Conservation (phyloP, 2,113 vertebrate species). For the Nothocercus nigrocapillus region DNA sequence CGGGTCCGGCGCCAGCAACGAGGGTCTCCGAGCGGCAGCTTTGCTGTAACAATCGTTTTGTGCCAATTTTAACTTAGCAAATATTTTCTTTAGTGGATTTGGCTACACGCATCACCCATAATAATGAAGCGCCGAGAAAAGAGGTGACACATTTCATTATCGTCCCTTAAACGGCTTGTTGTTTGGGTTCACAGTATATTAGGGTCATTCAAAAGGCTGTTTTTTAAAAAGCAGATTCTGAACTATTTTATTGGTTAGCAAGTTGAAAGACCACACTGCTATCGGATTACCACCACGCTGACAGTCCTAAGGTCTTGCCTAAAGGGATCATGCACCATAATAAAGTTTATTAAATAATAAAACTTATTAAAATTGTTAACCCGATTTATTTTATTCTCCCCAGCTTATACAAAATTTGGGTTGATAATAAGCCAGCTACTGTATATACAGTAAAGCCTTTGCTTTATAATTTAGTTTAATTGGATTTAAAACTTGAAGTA, state of each 20-base stretch:
- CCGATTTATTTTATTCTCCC: slow-evolving; percentile 99
- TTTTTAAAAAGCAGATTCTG: slow-evolving; percentile 46
- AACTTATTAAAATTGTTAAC: slow-evolving; percentile 99
- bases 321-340: slow-evolving; percentile 99
- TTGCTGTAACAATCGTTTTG: neutral
- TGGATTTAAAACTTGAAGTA: slow-evolving; percentile 99
- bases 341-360: slow-evolving; percentile 99
- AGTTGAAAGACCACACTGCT: slow-evolving; percentile 92
- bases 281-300: slow-evolving; percentile 94
- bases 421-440: slow-evolving; percentile 99
- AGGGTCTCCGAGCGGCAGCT: neutral
- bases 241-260: slow-evolving; percentile 74
- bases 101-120: slow-evolving; percentile 22
- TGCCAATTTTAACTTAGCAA: slow-evolving; percentile 1
- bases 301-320: slow-evolving; percentile 96
- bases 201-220: slow-evolving; percentile 76
- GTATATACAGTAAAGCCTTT: slow-evolving; percentile 99
- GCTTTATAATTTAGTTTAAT: slow-evolving; percentile 99
- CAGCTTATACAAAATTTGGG: slow-evolving; percentile 98
- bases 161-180: slow-evolving; percentile 62
- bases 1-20: neutral
- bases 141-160: slow-evolving; percentile 72
- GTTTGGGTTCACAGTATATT: slow-evolving; percentile 75
- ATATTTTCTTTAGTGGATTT: slow-evolving; percentile 44
- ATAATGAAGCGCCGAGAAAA: slow-evolving; percentile 43